Conservation (phyloP, 1,140 invertebrate genomes). For the Stenopsyche tienmushanensis region DNA sequence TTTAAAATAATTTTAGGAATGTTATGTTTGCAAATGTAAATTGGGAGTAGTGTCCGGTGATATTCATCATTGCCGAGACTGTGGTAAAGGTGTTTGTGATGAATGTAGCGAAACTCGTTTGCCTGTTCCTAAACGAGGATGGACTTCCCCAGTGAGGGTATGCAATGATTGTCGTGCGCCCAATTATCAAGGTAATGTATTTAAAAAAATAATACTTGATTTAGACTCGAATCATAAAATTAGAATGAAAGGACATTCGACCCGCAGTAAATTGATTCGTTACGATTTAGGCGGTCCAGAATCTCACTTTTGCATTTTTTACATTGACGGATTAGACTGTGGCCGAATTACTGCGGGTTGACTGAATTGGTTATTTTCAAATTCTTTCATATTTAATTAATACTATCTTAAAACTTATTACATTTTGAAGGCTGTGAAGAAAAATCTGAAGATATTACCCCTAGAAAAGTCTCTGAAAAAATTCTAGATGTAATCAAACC, state of each 20-base stretch:
- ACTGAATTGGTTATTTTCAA: no score
- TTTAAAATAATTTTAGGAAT: constrained; percentile 17
- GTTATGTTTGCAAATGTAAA: constrained; percentile 29
- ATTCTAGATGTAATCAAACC: constrained; percentile 28
- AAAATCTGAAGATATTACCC: constrained; percentile 26
- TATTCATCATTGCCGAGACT: constrained; percentile 38
- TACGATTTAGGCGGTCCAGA: no score
- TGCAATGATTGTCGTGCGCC: constrained; percentile 4
- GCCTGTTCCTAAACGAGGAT: constrained; percentile 33
- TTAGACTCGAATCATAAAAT: no score
- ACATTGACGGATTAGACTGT: no score
- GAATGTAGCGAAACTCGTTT: constrained; percentile 20
- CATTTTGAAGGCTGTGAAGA: constrained; percentile 24
- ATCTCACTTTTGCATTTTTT: no score
- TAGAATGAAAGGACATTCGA: no score
- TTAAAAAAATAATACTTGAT: no score
- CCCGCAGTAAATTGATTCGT: no score
- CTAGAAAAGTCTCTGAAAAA: constrained; percentile 32
- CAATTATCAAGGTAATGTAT: background rate
- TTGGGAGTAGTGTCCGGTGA: constrained; percentile 27
- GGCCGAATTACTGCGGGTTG: no score
- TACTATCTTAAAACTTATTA: no score
- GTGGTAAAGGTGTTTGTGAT: constrained; percentile 35
- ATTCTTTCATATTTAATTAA: no score
- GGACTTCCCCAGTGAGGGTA: constrained; percentile 29